These are phyloP conservation scores for Drosophila lacertosa DNA, from an alignment of 1,140 invertebrate species.

Conservation along the genomic window DNA sequence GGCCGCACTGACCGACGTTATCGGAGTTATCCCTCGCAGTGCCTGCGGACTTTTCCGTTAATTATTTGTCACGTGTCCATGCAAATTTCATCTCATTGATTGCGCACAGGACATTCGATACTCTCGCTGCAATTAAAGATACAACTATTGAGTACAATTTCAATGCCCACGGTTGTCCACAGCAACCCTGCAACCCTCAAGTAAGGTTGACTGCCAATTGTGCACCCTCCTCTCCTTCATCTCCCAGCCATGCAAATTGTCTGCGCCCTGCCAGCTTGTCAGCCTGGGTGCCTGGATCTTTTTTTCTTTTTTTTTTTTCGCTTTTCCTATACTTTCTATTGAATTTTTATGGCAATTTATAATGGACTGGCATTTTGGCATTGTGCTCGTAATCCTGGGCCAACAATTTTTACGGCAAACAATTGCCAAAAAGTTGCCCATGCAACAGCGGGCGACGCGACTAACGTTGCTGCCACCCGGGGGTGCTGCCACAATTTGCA, in stretches of 20 bases:
- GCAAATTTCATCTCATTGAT: constrained; percentile 79
- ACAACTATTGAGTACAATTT: constrained; percentile 29
- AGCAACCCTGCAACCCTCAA: constrained; percentile 44
- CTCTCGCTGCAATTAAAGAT: constrained; percentile 72
- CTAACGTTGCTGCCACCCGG: constrained; percentile 16
- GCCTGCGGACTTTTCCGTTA: constrained; percentile 42
- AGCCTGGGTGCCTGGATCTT: constrained; percentile 16
- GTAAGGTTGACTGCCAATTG: constrained; percentile 14
- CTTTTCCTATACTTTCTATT: constrained; percentile 67
- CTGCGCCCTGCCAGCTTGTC: constrained; percentile 6
- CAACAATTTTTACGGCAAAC: constrained; percentile 65
- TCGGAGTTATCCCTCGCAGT: constrained; percentile 6
- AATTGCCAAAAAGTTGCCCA: constrained; percentile 45
- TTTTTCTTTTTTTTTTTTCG: constrained; percentile 22
- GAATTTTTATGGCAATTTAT: constrained; percentile 81
- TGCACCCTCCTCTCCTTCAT: constrained; percentile 31
- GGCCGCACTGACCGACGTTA: neutral
- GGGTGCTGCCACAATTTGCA: constrained; percentile 71
- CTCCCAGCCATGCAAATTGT: constrained; percentile 61
- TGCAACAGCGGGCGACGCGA: constrained; percentile 22
- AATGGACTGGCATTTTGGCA: constrained; percentile 51
- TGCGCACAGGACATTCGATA: constrained; percentile 68
- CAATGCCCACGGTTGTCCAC: constrained; percentile 23
- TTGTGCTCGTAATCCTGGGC: constrained; percentile 51
- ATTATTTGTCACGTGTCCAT: constrained; percentile 84